A percentile compares a stretch with the other conserved stretches of the same genome.
Conservation (phyloP, 2,888 invertebrate genomes). For the Molanna angustata region DNA sequence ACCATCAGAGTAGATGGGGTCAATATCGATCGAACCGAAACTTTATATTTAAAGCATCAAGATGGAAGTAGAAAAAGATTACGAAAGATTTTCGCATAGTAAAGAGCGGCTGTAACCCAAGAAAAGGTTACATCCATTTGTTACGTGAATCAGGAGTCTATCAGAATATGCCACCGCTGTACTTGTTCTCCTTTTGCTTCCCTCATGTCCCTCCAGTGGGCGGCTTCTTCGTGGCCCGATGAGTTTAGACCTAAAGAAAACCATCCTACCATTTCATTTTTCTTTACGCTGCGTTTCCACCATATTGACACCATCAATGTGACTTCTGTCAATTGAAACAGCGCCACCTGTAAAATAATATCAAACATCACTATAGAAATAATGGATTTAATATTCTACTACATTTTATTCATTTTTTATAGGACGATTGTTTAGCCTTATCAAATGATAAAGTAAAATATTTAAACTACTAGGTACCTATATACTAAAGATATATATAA, state of each 20-base stretch:
- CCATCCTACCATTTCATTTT: slow-evolving; percentile 97
- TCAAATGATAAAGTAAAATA: too few species aligned
- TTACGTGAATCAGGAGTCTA: slow-evolving; percentile 66
- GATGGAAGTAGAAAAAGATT: slow-evolving; percentile 31
- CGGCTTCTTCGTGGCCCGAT: slow-evolving; percentile 86
- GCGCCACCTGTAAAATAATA: slow-evolving; percentile 68
- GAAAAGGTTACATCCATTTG: slow-evolving; percentile 35
- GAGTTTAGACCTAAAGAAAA: slow-evolving; percentile 90
- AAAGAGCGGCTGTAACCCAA: slow-evolving; percentile 28
- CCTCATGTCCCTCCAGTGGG: slow-evolving; percentile 93
- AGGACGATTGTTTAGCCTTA: too few species aligned
- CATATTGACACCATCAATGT: slow-evolving; percentile 93
- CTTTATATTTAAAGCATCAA: slow-evolving; percentile 29
- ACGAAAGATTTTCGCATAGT: slow-evolving; percentile 26
- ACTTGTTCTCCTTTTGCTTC: slow-evolving; percentile 86
- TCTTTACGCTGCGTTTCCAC: slow-evolving; percentile 87
- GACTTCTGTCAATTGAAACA: slow-evolving; percentile 92
- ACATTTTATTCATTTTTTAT: too few species aligned
- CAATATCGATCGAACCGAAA: slow-evolving; percentile 19
- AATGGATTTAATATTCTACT: too few species aligned
- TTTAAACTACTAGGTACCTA: too few species aligned
- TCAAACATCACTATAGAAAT: too few species aligned
- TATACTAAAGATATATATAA: too few species aligned
- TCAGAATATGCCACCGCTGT: slow-evolving; percentile 90
- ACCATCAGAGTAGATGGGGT: slow-evolving; percentile 14